Conservation (phyloP, 1,140 invertebrate genomes). For the Brachionus rotundiformis region DNA sequence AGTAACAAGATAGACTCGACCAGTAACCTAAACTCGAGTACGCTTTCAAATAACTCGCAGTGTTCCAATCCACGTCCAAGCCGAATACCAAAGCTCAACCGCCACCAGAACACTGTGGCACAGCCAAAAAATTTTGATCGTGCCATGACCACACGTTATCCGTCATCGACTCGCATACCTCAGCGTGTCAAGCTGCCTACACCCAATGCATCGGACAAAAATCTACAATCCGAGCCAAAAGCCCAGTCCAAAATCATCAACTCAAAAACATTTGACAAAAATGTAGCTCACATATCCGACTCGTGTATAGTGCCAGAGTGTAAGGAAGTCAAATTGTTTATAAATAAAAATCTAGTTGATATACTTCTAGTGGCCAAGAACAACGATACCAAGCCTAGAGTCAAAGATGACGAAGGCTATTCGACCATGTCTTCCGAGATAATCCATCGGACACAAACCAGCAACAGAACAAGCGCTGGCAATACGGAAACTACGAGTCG, state of each 20-base stretch:
- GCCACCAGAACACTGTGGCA: not conserved
- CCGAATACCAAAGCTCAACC: constrained; percentile 2
- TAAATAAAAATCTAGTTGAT: constrained; percentile 15
- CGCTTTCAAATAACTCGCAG: not conserved
- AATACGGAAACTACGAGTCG: constrained; percentile 12
- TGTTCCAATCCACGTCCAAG: not conserved
- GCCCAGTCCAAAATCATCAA: not conserved
- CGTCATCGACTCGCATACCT: constrained; percentile 25
- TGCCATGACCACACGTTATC: not conserved
- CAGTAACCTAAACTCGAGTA: not conserved
- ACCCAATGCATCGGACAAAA: not conserved
- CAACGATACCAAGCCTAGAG: not conserved
- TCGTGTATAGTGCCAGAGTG: not conserved
- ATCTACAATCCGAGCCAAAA: not conserved
- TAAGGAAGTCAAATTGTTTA: constrained; percentile 29
- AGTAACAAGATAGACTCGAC: not conserved
- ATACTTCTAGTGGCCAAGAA: constrained; percentile 11
- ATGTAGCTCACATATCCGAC: not conserved
- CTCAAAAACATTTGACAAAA: constrained; percentile 44
- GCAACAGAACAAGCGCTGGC: not conserved
- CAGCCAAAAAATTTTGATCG: not conserved
- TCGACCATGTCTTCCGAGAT: constrained; percentile 48
- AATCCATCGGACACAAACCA: not conserved
- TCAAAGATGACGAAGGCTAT: constrained; percentile 47
- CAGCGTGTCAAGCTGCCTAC: not conserved